Base-by-base conservation (phyloP, 2,888 invertebrate genomes). In the Imbricaverruca yamaguchii region DNA sequence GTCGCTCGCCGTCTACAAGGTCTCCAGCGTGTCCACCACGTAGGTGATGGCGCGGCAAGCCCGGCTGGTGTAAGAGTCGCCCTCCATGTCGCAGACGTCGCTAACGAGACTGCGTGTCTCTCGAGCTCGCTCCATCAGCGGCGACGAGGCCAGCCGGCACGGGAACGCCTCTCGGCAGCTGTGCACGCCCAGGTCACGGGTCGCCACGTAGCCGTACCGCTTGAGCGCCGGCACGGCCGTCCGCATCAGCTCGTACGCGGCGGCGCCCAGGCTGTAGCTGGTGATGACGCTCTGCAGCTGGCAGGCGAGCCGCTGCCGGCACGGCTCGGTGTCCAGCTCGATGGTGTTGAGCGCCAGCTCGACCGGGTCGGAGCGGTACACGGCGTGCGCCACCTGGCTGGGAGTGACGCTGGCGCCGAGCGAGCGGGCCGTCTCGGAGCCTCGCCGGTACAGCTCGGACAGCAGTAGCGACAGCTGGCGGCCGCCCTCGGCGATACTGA, bases 301-400 rank as follows among this genome's bases (percentile, higher is more conserved):
- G 25, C 79, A 79, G 79, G 57, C 57, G 57, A 79, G 23, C 23
- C 79, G 79, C 56, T 59, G 57, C 57, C 79, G n/a, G 79, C 79
- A 79, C 57, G 56, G 23, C 23, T n/a, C 23, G 6, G 79, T 79
- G 79, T 79, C 79, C 57, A 79, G 57, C 79, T 79, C 79, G 57
- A 79, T 57, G 13, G 79, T 15, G 79, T 79, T 79, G 57, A 79
- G 79, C 79, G 59, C 57, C 79, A 79, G 57, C 79, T 79, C 79
- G 15, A 79, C 79, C 23, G 79, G 79, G 79, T 79, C 79, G 79
- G 9, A n/a, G 18, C 25, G 18, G 13, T 23, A 57, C 57, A 79
- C 57, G 2, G 79, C 56, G 57, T 57, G 79, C 23, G 79, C 79
- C 79, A 79, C 79, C 4, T 21, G 10, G 23, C 23, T 25, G 23